A percentile compares a stretch with the other conserved stretches of the same genome.
These are phyloP conservation scores for Laspeyria flexula DNA, from an alignment of 2,888 invertebrate genomes.

Conservation along the genomic window DNA sequence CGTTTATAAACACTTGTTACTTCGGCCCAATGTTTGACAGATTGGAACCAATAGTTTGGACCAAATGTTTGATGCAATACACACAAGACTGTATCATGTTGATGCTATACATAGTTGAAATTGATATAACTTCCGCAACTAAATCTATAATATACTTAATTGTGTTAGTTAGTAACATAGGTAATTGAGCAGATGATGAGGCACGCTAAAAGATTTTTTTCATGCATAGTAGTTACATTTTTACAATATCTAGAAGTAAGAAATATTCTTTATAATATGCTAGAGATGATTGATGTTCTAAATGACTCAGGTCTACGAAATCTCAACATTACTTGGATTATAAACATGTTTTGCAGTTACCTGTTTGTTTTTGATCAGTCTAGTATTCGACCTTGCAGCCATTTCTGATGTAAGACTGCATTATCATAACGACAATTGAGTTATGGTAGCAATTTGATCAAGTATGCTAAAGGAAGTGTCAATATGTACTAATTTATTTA, in stretches of 20 bases:
- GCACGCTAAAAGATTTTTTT: too few relatives aligned
- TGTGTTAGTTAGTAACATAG: too few relatives aligned
- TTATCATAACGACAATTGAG: conserved; percentile 30
- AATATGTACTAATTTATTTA: background rate
- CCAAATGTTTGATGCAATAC: background rate
- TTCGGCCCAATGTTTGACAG: conserved; percentile 31
- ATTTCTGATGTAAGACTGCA: conserved; percentile 23
- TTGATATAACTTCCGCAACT: too few relatives aligned
- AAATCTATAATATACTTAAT: too few relatives aligned
- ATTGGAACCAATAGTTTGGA: conserved; percentile 18
- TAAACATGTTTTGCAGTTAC: conserved; percentile 4
- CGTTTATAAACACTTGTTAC: conserved; percentile 65
- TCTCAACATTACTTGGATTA: too few relatives aligned
- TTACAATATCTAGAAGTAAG: too few relatives aligned
- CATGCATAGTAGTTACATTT: too few relatives aligned
- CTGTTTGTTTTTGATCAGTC: conserved; percentile 38
- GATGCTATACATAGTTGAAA: too few relatives aligned
- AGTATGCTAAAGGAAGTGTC: background rate
- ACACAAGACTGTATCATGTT: background rate
- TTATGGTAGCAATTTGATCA: conserved; percentile 16
- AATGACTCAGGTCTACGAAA: too few relatives aligned
- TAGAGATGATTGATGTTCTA: too few relatives aligned
- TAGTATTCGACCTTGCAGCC: conserved; percentile 29
- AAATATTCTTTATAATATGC: too few relatives aligned
- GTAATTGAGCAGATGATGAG: too few relatives aligned